A percentile compares a stretch with the other conserved stretches of the same genome.
Evolutionary conservation across 2,113 vertebrate genomes (phyloP).

Genomic region (Alethe castanea): DNA sequence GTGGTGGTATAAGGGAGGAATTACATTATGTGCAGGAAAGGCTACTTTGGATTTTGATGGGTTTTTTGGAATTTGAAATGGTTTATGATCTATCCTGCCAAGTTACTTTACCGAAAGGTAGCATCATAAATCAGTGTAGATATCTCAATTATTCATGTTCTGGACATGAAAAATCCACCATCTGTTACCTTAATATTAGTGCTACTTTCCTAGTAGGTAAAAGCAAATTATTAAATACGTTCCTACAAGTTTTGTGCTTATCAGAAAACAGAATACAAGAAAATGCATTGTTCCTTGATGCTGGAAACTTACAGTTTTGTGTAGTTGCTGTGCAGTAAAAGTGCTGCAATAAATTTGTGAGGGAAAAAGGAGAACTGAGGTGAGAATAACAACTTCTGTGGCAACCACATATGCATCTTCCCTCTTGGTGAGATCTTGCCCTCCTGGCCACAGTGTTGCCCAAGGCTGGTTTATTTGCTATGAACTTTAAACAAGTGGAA

Average conservation of each 20-base stretch:
- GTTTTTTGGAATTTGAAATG: not conserved
- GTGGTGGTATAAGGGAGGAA: not conserved
- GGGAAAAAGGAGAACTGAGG: not conserved
- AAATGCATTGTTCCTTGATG: not conserved
- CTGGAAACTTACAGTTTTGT: not conserved
- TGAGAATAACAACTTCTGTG: not conserved
- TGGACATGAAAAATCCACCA: not conserved
- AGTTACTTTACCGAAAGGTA: not conserved
- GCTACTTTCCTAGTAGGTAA: not conserved
- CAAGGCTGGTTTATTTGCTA: not conserved
- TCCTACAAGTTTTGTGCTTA: not conserved
- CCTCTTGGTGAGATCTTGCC: not conserved
- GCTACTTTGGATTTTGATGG: not conserved
- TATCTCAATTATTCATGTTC: not conserved
- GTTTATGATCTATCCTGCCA: not conserved
- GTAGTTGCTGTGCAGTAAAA: not conserved
- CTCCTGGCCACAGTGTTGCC: not conserved
- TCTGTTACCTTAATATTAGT: not conserved
- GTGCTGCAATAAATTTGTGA: not conserved
- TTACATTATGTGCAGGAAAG: not conserved
- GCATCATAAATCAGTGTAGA: not conserved
- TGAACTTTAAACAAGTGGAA: not conserved
- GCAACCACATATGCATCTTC: not conserved
- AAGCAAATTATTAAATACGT: not conserved
- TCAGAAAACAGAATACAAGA: not conserved